phyloP scores from a whole-genome alignment of 1,140 invertebrate species.

The Cryptotermes secundus region DNA sequence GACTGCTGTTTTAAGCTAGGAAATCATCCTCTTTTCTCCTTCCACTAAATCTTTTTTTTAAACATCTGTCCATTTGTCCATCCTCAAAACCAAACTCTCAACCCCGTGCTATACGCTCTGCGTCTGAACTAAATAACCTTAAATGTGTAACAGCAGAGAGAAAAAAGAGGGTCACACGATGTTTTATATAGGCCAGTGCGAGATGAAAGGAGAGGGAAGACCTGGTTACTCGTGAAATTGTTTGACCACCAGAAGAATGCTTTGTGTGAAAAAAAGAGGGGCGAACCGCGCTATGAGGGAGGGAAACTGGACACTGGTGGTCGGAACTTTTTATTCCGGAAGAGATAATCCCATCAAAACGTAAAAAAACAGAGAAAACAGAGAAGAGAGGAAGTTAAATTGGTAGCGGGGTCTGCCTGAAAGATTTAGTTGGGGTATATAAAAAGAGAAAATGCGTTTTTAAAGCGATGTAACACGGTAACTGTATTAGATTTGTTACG shows the following conservation, averaged over 20 bases:
- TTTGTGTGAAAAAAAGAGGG: constrained; percentile 9
- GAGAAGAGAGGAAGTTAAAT: constrained; percentile 8
- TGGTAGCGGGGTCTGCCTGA: not conserved
- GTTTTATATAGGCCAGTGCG: not conserved
- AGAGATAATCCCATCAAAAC: constrained; percentile 11
- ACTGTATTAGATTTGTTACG: constrained; percentile 14
- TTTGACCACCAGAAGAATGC: constrained; percentile 15
- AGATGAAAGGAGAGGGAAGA: not conserved
- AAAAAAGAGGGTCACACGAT: constrained; percentile 16
- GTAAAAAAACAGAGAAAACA: not conserved
- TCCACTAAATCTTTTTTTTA: not conserved
- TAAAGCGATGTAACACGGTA: constrained; percentile 7
- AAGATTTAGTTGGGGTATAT: constrained; percentile 5
- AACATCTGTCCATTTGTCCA: not conserved
- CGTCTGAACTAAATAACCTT: not conserved
- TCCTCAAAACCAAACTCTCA: not conserved
- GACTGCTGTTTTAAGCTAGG: not conserved
- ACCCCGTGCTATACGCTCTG: not conserved
- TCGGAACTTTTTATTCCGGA: constrained; percentile 10
- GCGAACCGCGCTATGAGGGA: not conserved
- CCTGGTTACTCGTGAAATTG: not conserved
- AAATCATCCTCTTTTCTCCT: not conserved
- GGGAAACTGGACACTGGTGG: not conserved
- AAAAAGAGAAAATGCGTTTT: constrained; percentile 20
- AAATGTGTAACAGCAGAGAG: not conserved